These are phyloP conservation scores for Strongylocentrotus purpuratus DNA, from an alignment of 35 echinoderm and acorn worm species.

Conservation along the genomic window DNA sequence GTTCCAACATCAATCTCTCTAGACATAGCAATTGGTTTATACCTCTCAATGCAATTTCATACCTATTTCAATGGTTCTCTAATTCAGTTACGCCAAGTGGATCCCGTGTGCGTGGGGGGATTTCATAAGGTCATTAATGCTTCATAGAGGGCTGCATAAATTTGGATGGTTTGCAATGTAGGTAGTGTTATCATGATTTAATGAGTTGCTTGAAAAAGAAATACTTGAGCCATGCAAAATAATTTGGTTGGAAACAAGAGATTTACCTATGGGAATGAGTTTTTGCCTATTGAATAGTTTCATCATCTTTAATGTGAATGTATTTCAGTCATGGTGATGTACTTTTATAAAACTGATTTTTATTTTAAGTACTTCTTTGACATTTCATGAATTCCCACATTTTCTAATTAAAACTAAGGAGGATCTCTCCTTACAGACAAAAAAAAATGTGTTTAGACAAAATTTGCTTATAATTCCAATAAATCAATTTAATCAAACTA, in stretches of 20 bases:
- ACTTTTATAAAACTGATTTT: too few species aligned
- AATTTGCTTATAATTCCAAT: too few species aligned
- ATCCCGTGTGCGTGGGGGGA: background rate
- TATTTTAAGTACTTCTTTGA: too few species aligned
- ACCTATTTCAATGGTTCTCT: background rate
- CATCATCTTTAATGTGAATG: too few species aligned
- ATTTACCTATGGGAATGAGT: background rate
- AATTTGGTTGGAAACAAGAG: background rate
- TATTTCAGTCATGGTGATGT: too few species aligned
- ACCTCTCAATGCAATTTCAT: constrained; percentile 10
- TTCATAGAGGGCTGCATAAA: background rate
- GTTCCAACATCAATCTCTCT: background rate
- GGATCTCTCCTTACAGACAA: too few species aligned
- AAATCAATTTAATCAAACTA: too few species aligned
- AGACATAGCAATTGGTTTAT: constrained; percentile 3
- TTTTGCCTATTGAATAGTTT: too few species aligned
- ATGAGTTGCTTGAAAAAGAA: background rate
- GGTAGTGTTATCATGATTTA: background rate
- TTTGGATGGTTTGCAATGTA: background rate
- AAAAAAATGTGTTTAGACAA: too few species aligned
- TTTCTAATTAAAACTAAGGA: too few species aligned
- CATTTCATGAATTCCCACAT: too few species aligned
- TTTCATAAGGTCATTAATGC: background rate
- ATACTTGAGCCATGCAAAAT: background rate
- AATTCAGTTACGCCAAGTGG: background rate